Conservation (phyloP, 1,140 invertebrate species). For the Drosophila setifemur region DNA sequence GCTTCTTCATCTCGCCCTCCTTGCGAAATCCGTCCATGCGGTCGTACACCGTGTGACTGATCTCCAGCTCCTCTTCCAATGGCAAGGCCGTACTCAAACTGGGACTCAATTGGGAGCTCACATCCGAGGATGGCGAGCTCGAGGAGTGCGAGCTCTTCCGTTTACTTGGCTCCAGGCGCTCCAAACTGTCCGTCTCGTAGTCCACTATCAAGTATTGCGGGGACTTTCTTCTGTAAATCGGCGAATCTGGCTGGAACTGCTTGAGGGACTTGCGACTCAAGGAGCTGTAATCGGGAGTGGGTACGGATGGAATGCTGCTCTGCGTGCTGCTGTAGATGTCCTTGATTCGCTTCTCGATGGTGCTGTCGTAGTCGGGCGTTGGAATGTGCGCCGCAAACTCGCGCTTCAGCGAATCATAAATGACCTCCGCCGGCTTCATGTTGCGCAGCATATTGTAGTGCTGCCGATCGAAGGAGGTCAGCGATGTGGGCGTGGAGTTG, state of each 20-base stretch:
- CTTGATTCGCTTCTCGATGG: conserved; percentile 80
- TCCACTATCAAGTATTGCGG: conserved; percentile 83
- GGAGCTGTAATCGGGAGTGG: conserved; percentile 82
- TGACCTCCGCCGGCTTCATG: conserved; percentile 85
- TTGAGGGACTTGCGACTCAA: conserved; percentile 70
- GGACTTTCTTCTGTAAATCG: conserved; percentile 76
- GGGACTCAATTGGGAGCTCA: conserved; percentile 87
- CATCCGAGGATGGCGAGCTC: conserved; percentile 86
- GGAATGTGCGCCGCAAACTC: conserved; percentile 72
- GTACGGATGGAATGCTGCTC: conserved; percentile 77
- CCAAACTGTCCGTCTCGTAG: conserved; percentile 91
- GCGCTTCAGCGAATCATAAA: conserved; percentile 85
- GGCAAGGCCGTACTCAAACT: conserved; percentile 87
- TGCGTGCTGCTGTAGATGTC: conserved; percentile 81
- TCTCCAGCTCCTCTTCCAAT: conserved; percentile 90
- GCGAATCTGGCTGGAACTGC: conserved; percentile 81
- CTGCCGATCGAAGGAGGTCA: conserved; percentile 64
- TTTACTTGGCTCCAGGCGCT: conserved; percentile 85
- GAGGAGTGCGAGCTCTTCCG: conserved; percentile 83
- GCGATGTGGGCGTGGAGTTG: conserved; percentile 68
- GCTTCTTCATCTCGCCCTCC: conserved; percentile 72
- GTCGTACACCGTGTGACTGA: conserved; percentile 87
- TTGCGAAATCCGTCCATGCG: conserved; percentile 73
- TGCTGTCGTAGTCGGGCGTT: conserved; percentile 82
- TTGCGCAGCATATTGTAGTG: conserved; percentile 81